phyloP scores from a whole-genome alignment of 1,140 invertebrate genomes.

The Drosophila aff. region DNA sequence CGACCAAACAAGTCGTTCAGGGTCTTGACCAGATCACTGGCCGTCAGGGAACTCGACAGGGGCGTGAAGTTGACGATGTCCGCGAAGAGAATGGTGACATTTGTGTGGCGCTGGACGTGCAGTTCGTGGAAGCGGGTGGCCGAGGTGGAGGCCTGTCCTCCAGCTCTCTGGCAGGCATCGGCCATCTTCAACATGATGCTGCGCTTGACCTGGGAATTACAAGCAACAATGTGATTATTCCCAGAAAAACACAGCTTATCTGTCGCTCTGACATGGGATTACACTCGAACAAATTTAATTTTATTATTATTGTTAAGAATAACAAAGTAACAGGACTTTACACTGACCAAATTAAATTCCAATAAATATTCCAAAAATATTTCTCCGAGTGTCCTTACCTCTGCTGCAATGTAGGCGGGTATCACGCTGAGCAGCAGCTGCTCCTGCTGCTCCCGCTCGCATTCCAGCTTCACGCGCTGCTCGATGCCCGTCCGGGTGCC shows the following conservation, averaged over 20 bases:
- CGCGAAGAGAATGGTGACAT: constrained; percentile 98
- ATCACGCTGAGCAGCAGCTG: constrained; percentile 96
- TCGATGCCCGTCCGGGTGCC: constrained; percentile 96
- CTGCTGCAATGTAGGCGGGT: constrained; percentile 90
- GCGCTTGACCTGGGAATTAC: constrained; percentile 91
- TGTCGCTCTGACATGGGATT: not conserved
- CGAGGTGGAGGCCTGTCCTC: constrained; percentile 90
- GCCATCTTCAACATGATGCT: constrained; percentile 97
- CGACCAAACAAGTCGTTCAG: constrained; percentile 98
- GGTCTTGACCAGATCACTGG: constrained; percentile 97
- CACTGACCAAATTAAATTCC: not conserved
- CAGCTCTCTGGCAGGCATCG: constrained; percentile 91
- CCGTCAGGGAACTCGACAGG: constrained; percentile 95
- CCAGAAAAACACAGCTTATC: not conserved
- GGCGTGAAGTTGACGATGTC: constrained; percentile 99
- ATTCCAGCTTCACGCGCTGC: constrained; percentile 95
- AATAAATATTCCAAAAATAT: fast-evolving
- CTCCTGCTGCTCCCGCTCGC: constrained; percentile 96
- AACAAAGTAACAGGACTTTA: not conserved
- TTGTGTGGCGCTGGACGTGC: constrained; percentile 98
- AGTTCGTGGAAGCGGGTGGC: constrained; percentile 97
- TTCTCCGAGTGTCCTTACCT: constrained; percentile 39
- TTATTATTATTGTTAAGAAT: not conserved
- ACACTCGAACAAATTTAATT: not conserved
- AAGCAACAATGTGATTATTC: constrained; percentile 1